Evolutionary conservation across 2,797 vertebrate species (phyloP), one percentile per base, ranked within the genome.

Genomic region (Spinus pinus): DNA sequence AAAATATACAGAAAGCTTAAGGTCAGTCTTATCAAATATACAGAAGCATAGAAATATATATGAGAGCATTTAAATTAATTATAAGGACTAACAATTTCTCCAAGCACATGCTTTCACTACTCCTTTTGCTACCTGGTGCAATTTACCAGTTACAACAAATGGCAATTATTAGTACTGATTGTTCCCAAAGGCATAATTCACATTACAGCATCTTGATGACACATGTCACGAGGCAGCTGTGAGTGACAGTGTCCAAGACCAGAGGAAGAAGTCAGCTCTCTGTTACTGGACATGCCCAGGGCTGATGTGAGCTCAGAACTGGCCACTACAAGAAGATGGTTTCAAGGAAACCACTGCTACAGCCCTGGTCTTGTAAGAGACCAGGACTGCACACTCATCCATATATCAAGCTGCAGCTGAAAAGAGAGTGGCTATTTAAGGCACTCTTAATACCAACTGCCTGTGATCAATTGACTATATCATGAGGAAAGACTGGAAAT

Each of bases 131-230:
- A 88, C 67, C 23, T 73, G 30, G 9, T 50, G 23, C 65, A 71
- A 93, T 91, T 82, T 85, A 60, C 14, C 46, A 70, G 24, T 77
- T 73, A 71, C 2, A 83, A 74, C 49, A 81, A 91, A 93, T 5
- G 21, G 79, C 69, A 85, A 25, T 35, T 75, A 78, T 81, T 28
- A 90, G 21, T 60, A 72, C 20, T 61, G 64, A 71, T 54, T 82
- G 57, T 41, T 94, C 91, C 90, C 85, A 65, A 72, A 86, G 79
- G 72, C 22, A 50, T 54, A 86, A 71, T 66, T 85, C 49, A 16
- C 42, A 31, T 53, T 50, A 57, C 37, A 82, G 74, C 37, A 65
- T 4, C 8, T 39, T n/a, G 69, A 82, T 53, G 37, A 42, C 44
- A 41, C 11, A 19, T 4, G 37, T 35, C 41, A 57, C 0, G 2